Conservation (phyloP, 2,113 vertebrate genomes). For the Alligator mississippiensis region DNA sequence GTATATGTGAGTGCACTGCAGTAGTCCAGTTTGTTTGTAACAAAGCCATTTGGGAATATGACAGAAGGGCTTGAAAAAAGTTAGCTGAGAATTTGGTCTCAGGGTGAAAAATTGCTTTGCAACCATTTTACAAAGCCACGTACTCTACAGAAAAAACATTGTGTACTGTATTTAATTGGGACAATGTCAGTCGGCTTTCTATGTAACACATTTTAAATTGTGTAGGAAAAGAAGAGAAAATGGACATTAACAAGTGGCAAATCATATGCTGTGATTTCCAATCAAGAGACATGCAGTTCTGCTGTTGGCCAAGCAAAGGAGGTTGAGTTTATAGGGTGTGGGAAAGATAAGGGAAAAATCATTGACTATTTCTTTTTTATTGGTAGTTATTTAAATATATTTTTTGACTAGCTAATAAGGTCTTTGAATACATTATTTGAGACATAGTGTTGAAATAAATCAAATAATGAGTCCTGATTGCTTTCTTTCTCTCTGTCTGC, state of each 20-base stretch:
- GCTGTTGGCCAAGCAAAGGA: background rate
- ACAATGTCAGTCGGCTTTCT: background rate
- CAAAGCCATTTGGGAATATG: background rate
- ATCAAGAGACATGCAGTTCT: too few relatives aligned
- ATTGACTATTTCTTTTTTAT: background rate
- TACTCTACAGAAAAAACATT: background rate
- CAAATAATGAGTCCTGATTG: background rate
- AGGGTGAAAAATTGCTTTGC: background rate
- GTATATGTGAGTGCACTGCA: background rate
- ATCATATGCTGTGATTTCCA: too few relatives aligned
- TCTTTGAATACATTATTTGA: background rate
- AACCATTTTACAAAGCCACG: rapidly evolving
- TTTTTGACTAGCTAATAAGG: background rate
- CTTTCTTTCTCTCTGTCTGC: background rate
- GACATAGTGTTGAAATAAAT: background rate
- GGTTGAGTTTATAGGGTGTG: background rate
- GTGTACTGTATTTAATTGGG: background rate
- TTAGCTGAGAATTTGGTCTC: background rate
- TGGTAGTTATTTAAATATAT: background rate
- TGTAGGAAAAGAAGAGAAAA: background rate
- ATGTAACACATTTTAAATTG: background rate
- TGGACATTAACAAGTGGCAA: background rate
- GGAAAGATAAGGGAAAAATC: background rate
- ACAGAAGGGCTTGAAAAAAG: background rate
- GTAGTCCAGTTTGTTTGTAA: background rate